Evolutionary conservation across 2,888 invertebrate genomes (phyloP).

Genomic region (Microchrysa polita): DNA sequence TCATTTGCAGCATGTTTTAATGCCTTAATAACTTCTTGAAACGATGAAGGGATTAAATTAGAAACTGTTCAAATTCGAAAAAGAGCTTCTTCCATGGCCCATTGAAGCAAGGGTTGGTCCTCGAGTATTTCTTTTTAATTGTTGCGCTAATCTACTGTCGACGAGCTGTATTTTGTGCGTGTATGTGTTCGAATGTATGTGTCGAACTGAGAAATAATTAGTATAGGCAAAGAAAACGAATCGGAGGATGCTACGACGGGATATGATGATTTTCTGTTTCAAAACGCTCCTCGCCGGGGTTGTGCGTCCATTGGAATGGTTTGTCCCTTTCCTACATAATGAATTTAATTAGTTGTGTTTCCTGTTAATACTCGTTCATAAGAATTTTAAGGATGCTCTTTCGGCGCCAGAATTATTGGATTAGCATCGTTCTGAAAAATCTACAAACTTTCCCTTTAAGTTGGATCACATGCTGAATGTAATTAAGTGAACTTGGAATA

Average conservation of each 20-base stretch:
- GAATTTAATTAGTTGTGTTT: conserved; percentile 31
- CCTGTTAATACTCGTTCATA: conserved; percentile 20
- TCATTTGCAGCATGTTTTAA: conserved; percentile 44
- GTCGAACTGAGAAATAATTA: neutral
- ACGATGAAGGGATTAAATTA: conserved; percentile 43
- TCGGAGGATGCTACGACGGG: too few relatives aligned
- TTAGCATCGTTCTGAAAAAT: neutral
- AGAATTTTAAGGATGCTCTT: conserved; percentile 1
- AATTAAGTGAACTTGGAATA: conserved; percentile 7
- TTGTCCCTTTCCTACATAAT: conserved; percentile 7
- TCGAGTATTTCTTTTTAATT: conserved; percentile 40
- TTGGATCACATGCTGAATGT: neutral
- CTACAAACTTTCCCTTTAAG: neutral
- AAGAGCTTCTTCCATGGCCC: conserved; percentile 28
- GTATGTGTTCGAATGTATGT: too few relatives aligned
- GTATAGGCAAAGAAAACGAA: neutral
- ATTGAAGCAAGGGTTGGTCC: conserved; percentile 15
- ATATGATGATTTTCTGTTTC: neutral
- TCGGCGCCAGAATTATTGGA: neutral
- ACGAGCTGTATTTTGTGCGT: conserved; percentile 13
- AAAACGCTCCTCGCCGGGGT: neutral
- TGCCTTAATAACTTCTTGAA: conserved; percentile 44
- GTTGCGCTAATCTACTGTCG: conserved; percentile 37
- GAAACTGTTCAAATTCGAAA: conserved; percentile 42
- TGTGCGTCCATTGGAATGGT: neutral